Evolutionary conservation across 2,888 invertebrate species (phyloP).

Genomic region (Orgyia antiqua): DNA sequence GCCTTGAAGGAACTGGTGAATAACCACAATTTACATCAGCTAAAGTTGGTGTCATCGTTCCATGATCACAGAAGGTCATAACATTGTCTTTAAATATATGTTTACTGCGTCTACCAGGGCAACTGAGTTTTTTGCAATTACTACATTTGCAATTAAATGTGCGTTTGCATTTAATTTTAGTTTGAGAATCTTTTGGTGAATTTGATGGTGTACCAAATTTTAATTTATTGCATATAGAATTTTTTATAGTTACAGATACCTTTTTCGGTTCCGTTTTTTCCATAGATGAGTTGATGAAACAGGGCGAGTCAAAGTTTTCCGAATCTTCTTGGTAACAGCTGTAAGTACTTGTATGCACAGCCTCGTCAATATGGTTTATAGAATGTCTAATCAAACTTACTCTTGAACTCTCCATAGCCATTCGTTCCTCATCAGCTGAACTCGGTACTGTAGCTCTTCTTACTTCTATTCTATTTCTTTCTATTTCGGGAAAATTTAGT

Average conservation of each 20-base stretch:
- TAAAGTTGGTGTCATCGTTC: constrained; percentile 50
- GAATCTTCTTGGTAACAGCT: too few relatives aligned
- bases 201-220: background rate
- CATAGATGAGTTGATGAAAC: too few relatives aligned
- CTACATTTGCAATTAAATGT: constrained; percentile 32
- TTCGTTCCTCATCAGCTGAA: constrained; percentile 22
- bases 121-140: constrained; percentile 26
- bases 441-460: constrained; percentile 24
- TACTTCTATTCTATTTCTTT: background rate
- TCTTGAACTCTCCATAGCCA: constrained; percentile 29
- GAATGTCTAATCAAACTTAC: constrained; percentile 18
- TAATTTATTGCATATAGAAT: too few relatives aligned
- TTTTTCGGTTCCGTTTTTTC: too few relatives aligned
- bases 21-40: constrained; percentile 38
- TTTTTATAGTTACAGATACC: too few relatives aligned
- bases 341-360: too few relatives aligned
- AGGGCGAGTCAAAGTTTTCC: too few relatives aligned
- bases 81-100: constrained; percentile 39
- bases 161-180: background rate
- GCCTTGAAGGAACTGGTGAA: constrained; percentile 15
- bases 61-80: constrained; percentile 41
- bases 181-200: background rate
- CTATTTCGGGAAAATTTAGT: constrained; percentile 2
- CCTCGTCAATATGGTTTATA: background rate
- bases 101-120: constrained; percentile 22